Evolutionary conservation across 2,113 vertebrate species (phyloP), one percentile per base, ranked within the genome.

Genomic region (Chaetorhynchus papuensis): DNA sequence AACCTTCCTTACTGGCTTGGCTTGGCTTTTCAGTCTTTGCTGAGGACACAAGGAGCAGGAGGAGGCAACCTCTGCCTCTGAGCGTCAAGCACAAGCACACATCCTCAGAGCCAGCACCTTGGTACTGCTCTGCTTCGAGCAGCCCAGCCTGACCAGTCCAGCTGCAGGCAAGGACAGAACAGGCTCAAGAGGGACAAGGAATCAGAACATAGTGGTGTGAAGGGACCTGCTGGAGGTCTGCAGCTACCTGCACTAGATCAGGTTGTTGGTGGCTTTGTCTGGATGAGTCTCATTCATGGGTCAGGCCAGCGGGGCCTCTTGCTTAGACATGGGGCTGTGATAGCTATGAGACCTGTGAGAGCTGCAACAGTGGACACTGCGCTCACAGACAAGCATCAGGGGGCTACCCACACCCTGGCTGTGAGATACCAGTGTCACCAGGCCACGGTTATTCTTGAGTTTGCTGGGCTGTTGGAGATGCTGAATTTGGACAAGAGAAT

Each of bases 71-170:
- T 6, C 52, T 64, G 15, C 89, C 96, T 37, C 80, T 96, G 22
- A 94, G 78, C 72, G 96, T 96, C 59, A 96, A 97, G 28, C 97
- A 98, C 95, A 98, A 98, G 89, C 84, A 92, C 27, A 97, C 96
- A 23, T 95, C 97, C 31, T 98, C 97, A 1, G 97, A 98, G 83
- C 97, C 97, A 9, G 60, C 61, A 4, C 94, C 97, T 31, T 94
- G 90, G 90, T 97, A 23, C 97, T 83, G 3, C 92, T 93, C 83
- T 97, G 97, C 56, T 97, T 97, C 2, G 75, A 97, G n/a, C 94
- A 96, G n/a, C 90, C 90, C 88, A 97, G 97, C 50, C 77, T 63
- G 10, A 78, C 33, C 37, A 91, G 61, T 33, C 77, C 52, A 44
- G 50, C 85, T 64, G 53, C 96, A 87, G 97, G 96, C n/a, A 96